phyloP scores from a whole-genome alignment of 2,797 vertebrate species.

The Sebastes hubbsi region DNA sequence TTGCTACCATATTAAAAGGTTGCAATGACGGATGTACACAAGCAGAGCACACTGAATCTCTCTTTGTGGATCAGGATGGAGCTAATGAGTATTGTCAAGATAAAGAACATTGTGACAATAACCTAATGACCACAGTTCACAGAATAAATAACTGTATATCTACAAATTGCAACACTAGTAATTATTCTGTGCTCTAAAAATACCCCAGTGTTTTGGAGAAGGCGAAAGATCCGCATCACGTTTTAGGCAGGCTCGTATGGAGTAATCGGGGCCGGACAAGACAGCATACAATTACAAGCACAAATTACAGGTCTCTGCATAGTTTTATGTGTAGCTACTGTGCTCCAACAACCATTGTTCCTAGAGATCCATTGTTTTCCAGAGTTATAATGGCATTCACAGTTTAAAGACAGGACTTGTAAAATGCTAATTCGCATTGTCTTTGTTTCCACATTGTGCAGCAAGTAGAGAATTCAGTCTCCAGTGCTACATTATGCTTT shows the following conservation, averaged over 20 bases:
- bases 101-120: conserved; percentile 50
- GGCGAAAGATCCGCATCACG: conserved; percentile 21
- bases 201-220: conserved; percentile 3
- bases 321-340: conserved; percentile 46
- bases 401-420: conserved; percentile 34
- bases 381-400: conserved; percentile 38
- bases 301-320: conserved; percentile 63
- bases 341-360: conserved; percentile 51
- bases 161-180: conserved; percentile 39
- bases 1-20: conserved; percentile 1
- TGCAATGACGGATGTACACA: not conserved
- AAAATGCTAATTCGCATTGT: conserved; percentile 50
- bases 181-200: conserved; percentile 58
- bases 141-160: conserved; percentile 40
- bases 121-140: conserved; percentile 43
- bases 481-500: not conserved
- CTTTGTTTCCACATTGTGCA: conserved; percentile 34
- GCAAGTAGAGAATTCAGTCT: not conserved
- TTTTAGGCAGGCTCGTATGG: conserved; percentile 7
- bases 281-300: conserved; percentile 65
- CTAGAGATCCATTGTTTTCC: conserved; percentile 50
- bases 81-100: conserved; percentile 57
- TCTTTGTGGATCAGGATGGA: conserved; percentile 22
- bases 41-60: not conserved
- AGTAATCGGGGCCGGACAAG: conserved; percentile 39